Conservation (phyloP, 30 jellyfish, hydroid and myxozoan species). For the Chironex yamaguchii region DNA sequence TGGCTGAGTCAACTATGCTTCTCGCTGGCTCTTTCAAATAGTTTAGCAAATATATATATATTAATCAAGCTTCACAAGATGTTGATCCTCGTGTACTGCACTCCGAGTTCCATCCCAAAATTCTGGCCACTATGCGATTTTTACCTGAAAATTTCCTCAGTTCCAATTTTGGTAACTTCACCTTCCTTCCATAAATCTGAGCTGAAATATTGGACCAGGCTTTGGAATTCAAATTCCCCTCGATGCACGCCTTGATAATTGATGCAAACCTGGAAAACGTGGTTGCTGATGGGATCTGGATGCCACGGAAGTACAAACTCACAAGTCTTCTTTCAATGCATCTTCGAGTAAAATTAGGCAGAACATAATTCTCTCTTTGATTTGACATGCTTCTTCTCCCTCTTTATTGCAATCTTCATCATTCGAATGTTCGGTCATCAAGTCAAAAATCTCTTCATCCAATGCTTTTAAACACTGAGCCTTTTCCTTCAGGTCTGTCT, state of each 20-base stretch:
- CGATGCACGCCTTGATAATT: conserved; percentile 21
- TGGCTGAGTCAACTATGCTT: conserved; percentile 32
- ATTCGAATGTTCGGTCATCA: conserved; percentile 2
- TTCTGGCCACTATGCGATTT: conserved; percentile 56
- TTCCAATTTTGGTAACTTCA: conserved; percentile 35
- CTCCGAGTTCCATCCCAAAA: conserved; percentile 67
- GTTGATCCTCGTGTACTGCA: conserved; percentile 39
- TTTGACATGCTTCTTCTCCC: conserved; percentile 1
- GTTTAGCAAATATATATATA: conserved; percentile 33
- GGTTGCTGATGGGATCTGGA: conserved; percentile 13
- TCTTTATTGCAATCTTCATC: conserved; percentile 7
- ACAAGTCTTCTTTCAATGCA: conserved; percentile 3
- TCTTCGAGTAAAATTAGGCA: conserved; percentile 24
- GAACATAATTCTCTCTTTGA: background rate
- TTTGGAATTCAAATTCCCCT: background rate
- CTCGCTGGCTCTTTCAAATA: conserved; percentile 61
- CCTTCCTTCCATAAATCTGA: conserved; percentile 6
- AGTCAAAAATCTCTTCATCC: conserved; percentile 8
- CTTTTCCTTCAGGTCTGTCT: conserved; percentile 7
- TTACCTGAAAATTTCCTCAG: conserved; percentile 28
- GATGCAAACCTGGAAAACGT: background rate
- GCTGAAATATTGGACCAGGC: conserved; percentile 18
- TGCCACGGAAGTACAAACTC: conserved; percentile 5
- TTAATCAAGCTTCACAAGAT: conserved; percentile 34
- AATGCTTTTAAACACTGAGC: background rate